Evolutionary conservation across 2,113 vertebrate species (phyloP).

Genomic region (Muntiacus reevesi): DNA sequence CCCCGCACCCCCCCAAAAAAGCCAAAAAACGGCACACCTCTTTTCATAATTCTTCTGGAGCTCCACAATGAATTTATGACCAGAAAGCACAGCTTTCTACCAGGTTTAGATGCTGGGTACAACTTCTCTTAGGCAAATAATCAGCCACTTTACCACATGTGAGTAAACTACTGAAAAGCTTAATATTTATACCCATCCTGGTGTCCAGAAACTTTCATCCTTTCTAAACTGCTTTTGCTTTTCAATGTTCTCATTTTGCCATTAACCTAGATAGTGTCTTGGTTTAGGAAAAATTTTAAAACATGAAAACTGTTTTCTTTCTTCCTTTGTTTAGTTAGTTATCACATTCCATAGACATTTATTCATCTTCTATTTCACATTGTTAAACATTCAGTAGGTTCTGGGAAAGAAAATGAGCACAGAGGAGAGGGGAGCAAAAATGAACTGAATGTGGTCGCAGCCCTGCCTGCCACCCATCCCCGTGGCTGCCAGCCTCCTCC

Average conservation of each 20-base stretch:
- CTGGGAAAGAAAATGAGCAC: background rate
- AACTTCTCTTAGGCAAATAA: background rate
- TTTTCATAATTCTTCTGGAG: constrained; percentile 20
- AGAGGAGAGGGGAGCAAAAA: background rate
- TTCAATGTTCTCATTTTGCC: background rate
- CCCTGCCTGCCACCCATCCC: background rate
- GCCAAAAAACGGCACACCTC: background rate
- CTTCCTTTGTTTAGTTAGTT: background rate
- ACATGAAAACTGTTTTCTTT: background rate
- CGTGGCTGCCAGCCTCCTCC: background rate
- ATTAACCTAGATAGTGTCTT: background rate
- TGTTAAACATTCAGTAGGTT: background rate
- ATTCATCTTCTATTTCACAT: background rate
- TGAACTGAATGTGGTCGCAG: background rate
- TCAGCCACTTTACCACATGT: background rate
- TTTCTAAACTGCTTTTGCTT: background rate
- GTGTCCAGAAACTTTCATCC: background rate
- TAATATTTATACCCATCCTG: background rate
- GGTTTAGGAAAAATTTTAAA: background rate
- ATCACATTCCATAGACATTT: background rate
- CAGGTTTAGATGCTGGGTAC: background rate
- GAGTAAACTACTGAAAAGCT: background rate
- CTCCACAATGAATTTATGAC: background rate
- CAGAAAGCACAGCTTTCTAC: background rate
- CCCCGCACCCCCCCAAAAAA: rapidly evolving